Evolutionary conservation across 2,797 vertebrate species (phyloP), one percentile per base, ranked within the genome.

Genomic region (Hybognathus amarus): DNA sequence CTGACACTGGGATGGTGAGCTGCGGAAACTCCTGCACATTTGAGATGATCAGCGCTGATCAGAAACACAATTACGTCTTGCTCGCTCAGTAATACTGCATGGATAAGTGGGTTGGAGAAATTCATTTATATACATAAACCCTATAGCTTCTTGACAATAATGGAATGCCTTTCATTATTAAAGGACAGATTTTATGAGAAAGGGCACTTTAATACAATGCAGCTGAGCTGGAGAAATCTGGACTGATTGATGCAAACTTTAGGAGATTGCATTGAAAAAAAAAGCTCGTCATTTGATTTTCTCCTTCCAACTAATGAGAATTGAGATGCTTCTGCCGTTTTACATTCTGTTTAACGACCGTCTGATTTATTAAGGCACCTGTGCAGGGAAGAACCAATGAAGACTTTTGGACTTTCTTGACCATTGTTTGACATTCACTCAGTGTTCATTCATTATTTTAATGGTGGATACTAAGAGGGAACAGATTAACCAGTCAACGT

Each of bases 121-220:
- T 94, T 94, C 92, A 94, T 94, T 94, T 94, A 93, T 95, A 94
- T 93, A 93, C 91, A 93, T 95, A 93, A 94, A 93, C 90, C 91
- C 84, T 80, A 89, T 92, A 86, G 85, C 83, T 6, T 81, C 80
- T 79, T 70, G 92, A 92, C 94, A 92, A 90, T 93, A 94, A 94
- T 92, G 90, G 92, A n/a, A 94, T 94, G 91, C 86, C 90, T 93
- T 94, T 94, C 92, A 94, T 94, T 93, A 94, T 93, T 90, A 89
- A 92, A 92, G 91, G 89, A 92, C 87, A 73, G 90, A 89, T 93
- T 87, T 88, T 5, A 69, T 67, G 67, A n/a, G 38, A 80, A 88
- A 85, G 85, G 4, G 27, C 87, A 68, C 85, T 84, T 86, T 36
- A 88, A 84, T 83, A 54, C 86, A 87, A 85, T 88, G 67, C 47